Evolutionary conservation across 2,888 invertebrate genomes (phyloP), one percentile per base, ranked within the genome.

Genomic region (Drosophila stalkeri): DNA sequence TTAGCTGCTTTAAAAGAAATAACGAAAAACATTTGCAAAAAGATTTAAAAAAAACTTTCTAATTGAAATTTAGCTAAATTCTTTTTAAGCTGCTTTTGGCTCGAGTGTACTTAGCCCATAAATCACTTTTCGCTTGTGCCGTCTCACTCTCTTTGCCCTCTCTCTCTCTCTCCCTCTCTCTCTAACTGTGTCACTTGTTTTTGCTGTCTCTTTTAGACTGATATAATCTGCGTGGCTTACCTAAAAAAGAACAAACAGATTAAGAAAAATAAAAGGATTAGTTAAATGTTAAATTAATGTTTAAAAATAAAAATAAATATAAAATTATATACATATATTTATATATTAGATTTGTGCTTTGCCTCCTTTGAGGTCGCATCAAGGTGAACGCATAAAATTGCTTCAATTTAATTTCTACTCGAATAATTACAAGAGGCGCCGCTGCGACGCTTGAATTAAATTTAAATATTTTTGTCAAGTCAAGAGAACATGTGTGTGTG

Each of bases 201-300:
- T 16, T 47, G 47, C 6, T 23, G 16, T 46, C 12, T 41, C 18
- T 64, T 31, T 39, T 6, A n/a, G 46, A 27, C 37, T 46, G 6
- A n/a, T 49, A 56, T 56, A 80, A 78, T 75, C 64, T 51, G 6
- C 56, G 33, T 7, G 23, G 69, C 89, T 84, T 88, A 84, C 77
- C 89, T 72, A 74, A 54, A 82, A 88, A 20, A 55, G 72, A 43
- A 75, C 46, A 27, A 49, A 27, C 8, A 35, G 65, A 23, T 56
- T 41, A 46, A 43, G 56, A 23, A 57, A 39, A 54, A 54, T 2
- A 23, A 65, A 77, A 66, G 71, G 55, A 65, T 80, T 71, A 71
- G 61, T 59, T 8, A 41, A 68, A 62, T 51, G 44, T 35, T 54
- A 55, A 71, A 49, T 37, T 49, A 20, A 14, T 63, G 33, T 55